Percentiles rank a stretch among this genome's conserved stretches.
These are phyloP conservation scores for Sparidentex hasta DNA, from an alignment of 2,797 vertebrate species.

Conservation along the genomic window DNA sequence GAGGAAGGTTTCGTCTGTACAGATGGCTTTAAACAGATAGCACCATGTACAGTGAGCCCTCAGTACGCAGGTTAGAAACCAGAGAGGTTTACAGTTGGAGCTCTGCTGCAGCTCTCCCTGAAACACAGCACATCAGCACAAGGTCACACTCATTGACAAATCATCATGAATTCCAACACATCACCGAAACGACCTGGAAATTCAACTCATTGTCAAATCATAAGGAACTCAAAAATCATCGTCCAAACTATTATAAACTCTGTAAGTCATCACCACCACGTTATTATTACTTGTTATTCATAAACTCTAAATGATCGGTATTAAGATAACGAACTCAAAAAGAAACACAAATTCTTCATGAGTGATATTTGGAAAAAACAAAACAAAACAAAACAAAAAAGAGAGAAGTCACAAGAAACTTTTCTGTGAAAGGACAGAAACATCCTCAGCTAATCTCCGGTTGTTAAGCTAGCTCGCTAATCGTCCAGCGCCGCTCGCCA, in stretches of 20 bases:
- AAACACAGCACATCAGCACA: slow-evolving; percentile 79
- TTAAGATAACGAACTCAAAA: slow-evolving; percentile 69
- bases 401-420: slow-evolving; percentile 41
- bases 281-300: slow-evolving; percentile 78
- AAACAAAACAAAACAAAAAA: slow-evolving; percentile 23
- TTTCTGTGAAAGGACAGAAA: slow-evolving; percentile 33
- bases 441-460: slow-evolving; percentile 27
- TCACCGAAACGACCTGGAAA: slow-evolving; percentile 52
- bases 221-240: slow-evolving; percentile 70
- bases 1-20: slow-evolving; percentile 73
- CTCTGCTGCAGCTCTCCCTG: slow-evolving; percentile 78
- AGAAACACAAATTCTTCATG: slow-evolving; percentile 67
- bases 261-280: slow-evolving; percentile 72
- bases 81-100: slow-evolving; percentile 76
- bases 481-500: slow-evolving; percentile 26
- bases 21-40: slow-evolving; percentile 85
- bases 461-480: slow-evolving; percentile 19
- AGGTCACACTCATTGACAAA: slow-evolving; percentile 80
- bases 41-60: slow-evolving; percentile 84
- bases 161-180: slow-evolving; percentile 73
- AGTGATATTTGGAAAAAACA: slow-evolving; percentile 45
- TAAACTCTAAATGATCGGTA: slow-evolving; percentile 73
- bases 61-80: slow-evolving; percentile 76
- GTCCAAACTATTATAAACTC: slow-evolving; percentile 73
- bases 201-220: slow-evolving; percentile 80